These are phyloP conservation scores for Columba guinea DNA, from an alignment of 2,797 vertebrate genomes.

Conservation along the genomic window DNA sequence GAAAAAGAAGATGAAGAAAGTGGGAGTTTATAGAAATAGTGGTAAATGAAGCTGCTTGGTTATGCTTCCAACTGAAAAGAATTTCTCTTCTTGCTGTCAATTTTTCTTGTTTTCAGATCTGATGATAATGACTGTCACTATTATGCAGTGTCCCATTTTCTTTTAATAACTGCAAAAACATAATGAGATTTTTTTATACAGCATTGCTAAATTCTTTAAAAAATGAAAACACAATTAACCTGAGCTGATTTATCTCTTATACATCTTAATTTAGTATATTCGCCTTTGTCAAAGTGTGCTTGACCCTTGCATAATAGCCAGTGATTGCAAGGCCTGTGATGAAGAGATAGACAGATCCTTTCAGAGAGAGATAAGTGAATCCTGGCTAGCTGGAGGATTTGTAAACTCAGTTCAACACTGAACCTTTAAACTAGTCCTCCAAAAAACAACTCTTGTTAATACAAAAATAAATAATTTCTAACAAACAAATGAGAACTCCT, in stretches of 20 bases:
- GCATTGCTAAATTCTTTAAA: neutral
- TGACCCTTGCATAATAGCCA: neutral
- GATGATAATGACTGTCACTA: neutral
- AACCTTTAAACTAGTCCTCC: neutral
- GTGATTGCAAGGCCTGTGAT: conserved; percentile 7
- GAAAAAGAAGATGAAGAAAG: neutral
- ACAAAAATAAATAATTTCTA: neutral
- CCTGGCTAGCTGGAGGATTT: neutral
- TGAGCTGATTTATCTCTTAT: conserved; percentile 8
- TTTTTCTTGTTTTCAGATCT: neutral
- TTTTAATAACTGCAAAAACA: neutral
- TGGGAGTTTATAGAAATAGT: neutral
- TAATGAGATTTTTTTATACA: neutral
- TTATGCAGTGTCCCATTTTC: neutral
- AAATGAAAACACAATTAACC: conserved; percentile 54
- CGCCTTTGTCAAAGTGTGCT: neutral
- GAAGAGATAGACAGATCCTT: conserved; percentile 6
- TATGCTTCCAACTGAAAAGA: neutral
- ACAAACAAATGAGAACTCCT: neutral
- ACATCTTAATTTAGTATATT: conserved; percentile 24
- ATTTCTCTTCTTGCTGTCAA: neutral
- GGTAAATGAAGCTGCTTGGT: neutral
- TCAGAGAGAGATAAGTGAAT: conserved; percentile 9
- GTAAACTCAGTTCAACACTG: neutral
- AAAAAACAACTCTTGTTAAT: neutral